Base-by-base conservation (phyloP, 2,113 vertebrate species). In the Burhinus bistriatus region DNA sequence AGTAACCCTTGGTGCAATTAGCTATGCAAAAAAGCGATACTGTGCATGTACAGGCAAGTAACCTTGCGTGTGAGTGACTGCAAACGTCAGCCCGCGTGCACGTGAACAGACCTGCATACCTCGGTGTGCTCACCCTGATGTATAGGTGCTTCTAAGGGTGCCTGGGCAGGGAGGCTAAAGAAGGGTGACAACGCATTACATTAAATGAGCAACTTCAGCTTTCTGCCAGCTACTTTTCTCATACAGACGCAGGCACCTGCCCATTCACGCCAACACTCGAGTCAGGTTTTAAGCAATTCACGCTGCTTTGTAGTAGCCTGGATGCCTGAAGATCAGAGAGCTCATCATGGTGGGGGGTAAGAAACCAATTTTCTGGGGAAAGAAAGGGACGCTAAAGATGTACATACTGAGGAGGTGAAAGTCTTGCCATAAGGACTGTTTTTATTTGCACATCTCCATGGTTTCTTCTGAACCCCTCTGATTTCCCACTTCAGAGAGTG, bases 181-280 rank as follows among this genome's bases (percentile, higher is more conserved):
- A 44, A 30, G 17, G 34, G 44, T 42, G 19, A 2, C 0, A 3
- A 42, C 40, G n/a, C 44, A 32, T 15, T 9, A 8, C 55, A 51
- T 9, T 9, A 23, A 75, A 32, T 4, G 6, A 51, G 45, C 40
- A 49, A 6, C 27, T 19, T 42, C 32, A 57, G 47, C 77, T 40
- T 71, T 47, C 51, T 66, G 47, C 69, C 83, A 87, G 38, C 29
- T 21, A 0, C 30, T 71, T 29, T 16, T 7, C 69, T 57, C 44
- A 15, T 4, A 44, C 29, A 12, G 14, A 30, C 54, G 26, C 34
- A 2, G 0, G 2, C 38, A 29, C 54, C 32, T 55, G 92, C 9
- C n/a, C 22, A 1, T 12, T 51, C 32, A 16, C 27, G 32, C 4
- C 82, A 54, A 6, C 1, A 4, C 18, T 6, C 0, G 0, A 27